Evolutionary conservation across 1,140 invertebrate genomes (phyloP), one percentile per base, ranked within the genome.

Genomic region (Cherax destructor): DNA sequence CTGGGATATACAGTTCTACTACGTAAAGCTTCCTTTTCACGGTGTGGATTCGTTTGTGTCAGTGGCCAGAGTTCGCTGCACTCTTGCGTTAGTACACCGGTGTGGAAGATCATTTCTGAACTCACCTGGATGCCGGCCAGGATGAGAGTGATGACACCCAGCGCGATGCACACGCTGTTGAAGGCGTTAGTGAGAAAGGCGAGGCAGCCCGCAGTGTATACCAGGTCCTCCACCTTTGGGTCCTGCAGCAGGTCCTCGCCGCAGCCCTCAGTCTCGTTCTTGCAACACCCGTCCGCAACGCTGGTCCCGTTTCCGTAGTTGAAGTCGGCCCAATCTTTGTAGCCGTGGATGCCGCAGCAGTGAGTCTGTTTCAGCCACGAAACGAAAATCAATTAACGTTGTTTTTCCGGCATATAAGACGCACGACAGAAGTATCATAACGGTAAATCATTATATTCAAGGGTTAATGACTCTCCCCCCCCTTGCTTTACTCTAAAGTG

Each of bases 211-310:
- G 9, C 11, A 1, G 49, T 83, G 87, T 83, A 89, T 1, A 89
- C 72, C 79, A 56, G 6, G 4, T 89, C 49, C 24, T 24, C n/a
- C 30, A 76, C 87, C 0, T 69, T 3, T 18, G 65, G 65, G 24
- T 83, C 49, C 9, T 30, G 7, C 80, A 76, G 16, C 0, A 76
- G 4, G 0, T 24, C 69, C 41, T 69, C 49, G 16, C 87, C 87
- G 65, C 87, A 89, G 0, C 78, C 78, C 18, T 41, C 49, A 1
- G 87, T 89, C 69, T 56, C 1, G 65, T 89, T 76, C n/a, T 30
- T 50, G 77, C 87, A 89, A 52, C 87, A 89, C 18, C 87, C 87
- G 79, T 81, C 80, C 3, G 87, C 87, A 18, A 89, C 87, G 30
- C 59, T 89, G 3, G 21, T 52, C 0, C 24, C n/a, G 24, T 89